Evolutionary conservation across 2,113 vertebrate species (phyloP), one percentile per base, ranked within the genome.

Genomic region (Xiphophorus maculatus): DNA sequence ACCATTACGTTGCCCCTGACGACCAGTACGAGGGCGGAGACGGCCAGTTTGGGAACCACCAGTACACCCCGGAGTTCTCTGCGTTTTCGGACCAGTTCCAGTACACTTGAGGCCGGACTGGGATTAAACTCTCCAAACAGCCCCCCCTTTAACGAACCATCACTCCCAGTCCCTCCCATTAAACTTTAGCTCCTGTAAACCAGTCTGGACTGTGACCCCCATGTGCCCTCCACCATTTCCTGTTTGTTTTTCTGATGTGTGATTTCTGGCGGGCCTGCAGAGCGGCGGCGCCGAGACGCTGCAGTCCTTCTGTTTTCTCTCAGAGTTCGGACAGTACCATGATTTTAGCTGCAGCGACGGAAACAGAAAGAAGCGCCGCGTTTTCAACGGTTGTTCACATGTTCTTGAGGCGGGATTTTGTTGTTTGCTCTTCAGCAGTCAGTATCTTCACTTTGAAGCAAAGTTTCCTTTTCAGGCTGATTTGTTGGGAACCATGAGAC

Each of bases 31-130:
- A 19, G 0, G 12, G 42, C 0, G 74, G 3, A 4, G 72, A 79
- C 4, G 67, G 82, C 12, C 71, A 64, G 42, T 73, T 15, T 13
- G 63, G 8, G 5, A 66, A 37, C 29, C 54, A 74, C 77, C 70
- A 87, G 83, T 91, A 88, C 25, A 40, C 82, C 5, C 80, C 85
- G 0, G 85, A 86, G 71, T 69, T 84, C 79, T 72, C 66, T 0
- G 67, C 79, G 69, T 92, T 88, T 80, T 83, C 85, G 19, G 90
- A 90, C 85, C 83, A 86, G 74, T 77, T 81, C 74, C 88, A 85
- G 72, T 90, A 77, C 4, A 83, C 85, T 62, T 88, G 82, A 89
- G 66, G 73, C 68, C 30, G 54, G 74, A 69, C 63, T 66, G 17
- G 35, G 27, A 22, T 58, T 33, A 14, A 85, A 91, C 85, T 78